phyloP scores from a whole-genome alignment of 2,797 vertebrate genomes.

The Parauchenoglanis punctatus region DNA sequence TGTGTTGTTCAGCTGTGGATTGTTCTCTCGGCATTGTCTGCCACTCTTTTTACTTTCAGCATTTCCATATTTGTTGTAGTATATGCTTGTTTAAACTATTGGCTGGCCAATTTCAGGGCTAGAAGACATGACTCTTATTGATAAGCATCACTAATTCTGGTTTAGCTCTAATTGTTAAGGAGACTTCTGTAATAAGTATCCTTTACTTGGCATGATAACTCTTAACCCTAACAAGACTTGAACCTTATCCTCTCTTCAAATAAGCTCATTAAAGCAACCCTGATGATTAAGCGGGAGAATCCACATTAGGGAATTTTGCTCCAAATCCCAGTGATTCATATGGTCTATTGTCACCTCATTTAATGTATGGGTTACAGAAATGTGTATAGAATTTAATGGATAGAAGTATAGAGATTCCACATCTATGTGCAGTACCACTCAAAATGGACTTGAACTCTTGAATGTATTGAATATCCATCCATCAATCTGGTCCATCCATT shows the following conservation, averaged over 20 bases:
- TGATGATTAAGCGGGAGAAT: neutral
- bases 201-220: constrained; percentile 18
- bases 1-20: constrained; percentile 53
- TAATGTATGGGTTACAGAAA: neutral
- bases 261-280: neutral
- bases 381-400: neutral
- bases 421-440: neutral
- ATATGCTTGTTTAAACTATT: constrained; percentile 50
- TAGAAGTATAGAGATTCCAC: neutral
- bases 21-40: constrained; percentile 41
- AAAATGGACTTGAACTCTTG: neutral
- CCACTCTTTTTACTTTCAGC: neutral
- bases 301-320: too few relatives aligned
- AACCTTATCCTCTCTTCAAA: neutral
- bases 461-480: neutral
- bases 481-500: too few relatives aligned
- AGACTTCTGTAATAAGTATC: constrained; percentile 32
- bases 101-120: constrained; percentile 33
- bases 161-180: constrained; percentile 15
- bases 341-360: neutral
- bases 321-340: neutral
- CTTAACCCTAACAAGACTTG: constrained; percentile 28
- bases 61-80: constrained; percentile 23
- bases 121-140: constrained; percentile 27
- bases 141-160: constrained; percentile 49